Evolutionary conservation across 1,140 invertebrate species (phyloP).

Genomic region (Meloidogyne exigua): DNA sequence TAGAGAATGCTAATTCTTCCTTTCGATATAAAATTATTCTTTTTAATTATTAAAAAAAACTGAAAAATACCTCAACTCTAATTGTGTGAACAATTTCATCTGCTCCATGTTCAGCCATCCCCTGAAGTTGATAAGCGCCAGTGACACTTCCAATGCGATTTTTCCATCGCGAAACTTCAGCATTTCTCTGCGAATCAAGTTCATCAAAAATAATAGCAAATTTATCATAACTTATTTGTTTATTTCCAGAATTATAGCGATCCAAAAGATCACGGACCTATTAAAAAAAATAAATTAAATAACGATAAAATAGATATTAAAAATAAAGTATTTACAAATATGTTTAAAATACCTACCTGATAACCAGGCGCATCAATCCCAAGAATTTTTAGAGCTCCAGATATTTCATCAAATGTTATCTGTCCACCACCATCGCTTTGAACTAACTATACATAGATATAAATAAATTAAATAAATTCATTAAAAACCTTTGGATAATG

Average conservation of each 20-base stretch:
- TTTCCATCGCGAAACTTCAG: conserved; percentile 84
- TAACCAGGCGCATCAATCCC: conserved; percentile 60
- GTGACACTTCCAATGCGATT: conserved; percentile 87
- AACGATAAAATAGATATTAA: too few species aligned
- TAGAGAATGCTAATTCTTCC: conserved; percentile 94
- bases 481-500: conserved; percentile 45
- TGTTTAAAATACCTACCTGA: conserved; percentile 35
- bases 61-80: conserved; percentile 55
- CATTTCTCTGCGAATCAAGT: conserved; percentile 83
- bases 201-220: conserved; percentile 74
- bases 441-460: conserved; percentile 30
- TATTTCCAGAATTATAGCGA: conserved; percentile 39
- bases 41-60: neutral
- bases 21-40: conserved; percentile 71
- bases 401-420: conserved; percentile 42
- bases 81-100: conserved; percentile 68
- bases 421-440: conserved; percentile 45
- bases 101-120: conserved; percentile 85
- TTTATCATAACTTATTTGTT: conserved; percentile 42
- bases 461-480: neutral
- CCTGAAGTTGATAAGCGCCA: conserved; percentile 88
- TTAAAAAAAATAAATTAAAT: conserved; percentile 14
- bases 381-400: conserved; percentile 53
- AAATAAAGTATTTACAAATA: too few species aligned
- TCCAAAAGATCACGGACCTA: conserved; percentile 53